Evolutionary conservation across 2,888 invertebrate genomes (phyloP), one percentile per base, ranked within the genome.

Genomic region (Bembecia ichneumoniformis): DNA sequence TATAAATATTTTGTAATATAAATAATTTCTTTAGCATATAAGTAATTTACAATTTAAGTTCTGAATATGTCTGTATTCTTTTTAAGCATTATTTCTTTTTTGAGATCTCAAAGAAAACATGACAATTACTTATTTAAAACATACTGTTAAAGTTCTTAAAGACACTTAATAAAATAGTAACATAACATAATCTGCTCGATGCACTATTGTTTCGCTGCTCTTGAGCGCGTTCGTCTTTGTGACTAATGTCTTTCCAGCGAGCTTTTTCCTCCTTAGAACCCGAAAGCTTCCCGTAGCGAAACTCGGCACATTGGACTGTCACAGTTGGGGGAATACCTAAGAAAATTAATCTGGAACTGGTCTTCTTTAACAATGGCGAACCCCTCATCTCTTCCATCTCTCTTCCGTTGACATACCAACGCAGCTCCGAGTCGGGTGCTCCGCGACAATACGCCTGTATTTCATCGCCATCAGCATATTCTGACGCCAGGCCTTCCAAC

Each of bases 231-330:
- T 71, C 67, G 15, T 68, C 65, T 43, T 59, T 58, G 40, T 53
- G 51, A 48, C 49, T 55, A 2, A 51, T 43, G 48, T 67, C 69
- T 36, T 61, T 71, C 83, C 82, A 84, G 1, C 59, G 59, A 0
- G 77, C 82, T 50, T 66, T 75, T 16, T 62, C 62, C 55, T 74
- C 68, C 40, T 71, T 77, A 0, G 87, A 84, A 1, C 80, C 79
- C 7, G 69, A 68, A 13, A 77, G 52, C 67, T 84, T 89, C 1
- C 89, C 90, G 40, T 83, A 79, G 9, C 82, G 81, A 62, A 61
- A 87, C 67, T 70, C 89, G 44, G 79, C 89, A 74, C 80, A 90
- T 59, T 67, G 89, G 62, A 73, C 80, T 55, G 77, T 87, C 47
- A 90, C 68, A 64, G 81, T 78, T 55, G 88, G 79, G 57, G 89